phyloP scores from a whole-genome alignment of 2,888 invertebrate species.

The Polia nebulosa region DNA sequence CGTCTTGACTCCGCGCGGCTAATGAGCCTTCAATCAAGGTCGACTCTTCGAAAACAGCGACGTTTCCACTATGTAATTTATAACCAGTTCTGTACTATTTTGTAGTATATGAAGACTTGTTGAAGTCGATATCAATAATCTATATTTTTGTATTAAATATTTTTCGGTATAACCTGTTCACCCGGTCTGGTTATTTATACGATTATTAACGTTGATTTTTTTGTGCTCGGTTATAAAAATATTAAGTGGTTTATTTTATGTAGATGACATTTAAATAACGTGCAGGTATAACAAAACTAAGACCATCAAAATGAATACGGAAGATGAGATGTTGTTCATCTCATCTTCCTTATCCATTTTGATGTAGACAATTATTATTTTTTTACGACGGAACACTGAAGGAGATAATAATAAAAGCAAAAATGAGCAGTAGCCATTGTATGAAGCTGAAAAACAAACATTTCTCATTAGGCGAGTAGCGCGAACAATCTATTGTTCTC shows the following conservation, averaged over 20 bases:
- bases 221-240: constrained; percentile 28
- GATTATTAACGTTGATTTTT: constrained; percentile 24
- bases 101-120: constrained; percentile 42
- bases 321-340: too few species aligned
- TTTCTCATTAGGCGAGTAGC: constrained; percentile 89
- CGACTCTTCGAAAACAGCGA: constrained; percentile 77
- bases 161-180: constrained; percentile 43
- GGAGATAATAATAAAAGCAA: constrained; percentile 83
- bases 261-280: constrained; percentile 30
- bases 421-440: constrained; percentile 86
- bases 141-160: constrained; percentile 21
- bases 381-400: constrained; percentile 75
- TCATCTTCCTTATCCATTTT: too few species aligned
- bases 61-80: constrained; percentile 75
- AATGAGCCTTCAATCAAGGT: constrained; percentile 90
- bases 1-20: constrained; percentile 79
- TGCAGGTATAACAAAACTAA: constrained; percentile 30
- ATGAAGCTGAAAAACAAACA: constrained; percentile 87
- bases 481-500: constrained; percentile 87
- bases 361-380: constrained; percentile 70
- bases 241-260: constrained; percentile 30
- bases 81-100: constrained; percentile 70
- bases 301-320: constrained; percentile 21
- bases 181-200: constrained; percentile 30
- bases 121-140: constrained; percentile 17